These are phyloP conservation scores for Euclidia mi DNA, from an alignment of 2,888 invertebrate genomes.

Conservation along the genomic window DNA sequence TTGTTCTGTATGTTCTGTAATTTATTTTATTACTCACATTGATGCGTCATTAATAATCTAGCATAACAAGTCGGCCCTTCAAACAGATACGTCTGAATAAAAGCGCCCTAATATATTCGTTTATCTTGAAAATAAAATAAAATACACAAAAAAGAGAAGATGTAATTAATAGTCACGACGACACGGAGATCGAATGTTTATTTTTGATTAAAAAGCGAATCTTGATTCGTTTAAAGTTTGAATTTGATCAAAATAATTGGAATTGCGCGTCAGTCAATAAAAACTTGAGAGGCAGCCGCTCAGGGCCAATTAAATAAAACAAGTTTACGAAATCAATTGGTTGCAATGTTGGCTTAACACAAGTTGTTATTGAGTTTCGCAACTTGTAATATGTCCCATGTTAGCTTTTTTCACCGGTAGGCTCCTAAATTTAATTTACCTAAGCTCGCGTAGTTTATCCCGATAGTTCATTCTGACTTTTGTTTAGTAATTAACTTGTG, in stretches of 20 bases:
- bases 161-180: conserved; percentile 28
- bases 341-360: conserved; percentile 79
- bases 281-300: conserved; percentile 68
- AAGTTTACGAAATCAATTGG: conserved; percentile 83
- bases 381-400: conserved; percentile 70
- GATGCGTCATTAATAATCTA: too few species aligned
- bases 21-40: too few species aligned
- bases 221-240: conserved; percentile 49
- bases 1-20: too few species aligned
- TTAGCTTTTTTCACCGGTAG: conserved; percentile 49
- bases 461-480: not conserved
- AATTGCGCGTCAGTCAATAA: conserved; percentile 72
- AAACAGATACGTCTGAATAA: too few species aligned
- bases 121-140: not conserved
- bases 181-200: conserved; percentile 29
- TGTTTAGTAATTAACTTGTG: conserved; percentile 2
- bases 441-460: not conserved
- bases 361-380: conserved; percentile 79
- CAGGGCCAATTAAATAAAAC: conserved; percentile 81
- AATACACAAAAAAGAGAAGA: not conserved
- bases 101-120: not conserved
- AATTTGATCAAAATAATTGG: conserved; percentile 65
- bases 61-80: too few species aligned
- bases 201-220: conserved; percentile 40
- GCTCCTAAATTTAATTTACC: conserved; percentile 48